Evolutionary conservation across 2,113 vertebrate species (phyloP).

Genomic region (Uropsilus gracilis): DNA sequence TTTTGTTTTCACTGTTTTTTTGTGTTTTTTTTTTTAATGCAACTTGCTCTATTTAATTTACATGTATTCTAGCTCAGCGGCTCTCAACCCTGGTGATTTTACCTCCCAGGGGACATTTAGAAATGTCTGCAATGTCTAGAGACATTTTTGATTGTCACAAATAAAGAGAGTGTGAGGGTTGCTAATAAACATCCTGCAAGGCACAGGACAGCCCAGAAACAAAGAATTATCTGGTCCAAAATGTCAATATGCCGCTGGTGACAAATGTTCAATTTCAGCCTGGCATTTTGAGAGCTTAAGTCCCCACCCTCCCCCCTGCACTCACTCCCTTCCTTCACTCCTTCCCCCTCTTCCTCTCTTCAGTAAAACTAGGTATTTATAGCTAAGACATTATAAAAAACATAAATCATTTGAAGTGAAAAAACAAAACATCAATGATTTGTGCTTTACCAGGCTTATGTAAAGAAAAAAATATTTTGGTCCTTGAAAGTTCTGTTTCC

Average conservation of each 20-base stretch:
- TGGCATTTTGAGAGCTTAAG: neutral
- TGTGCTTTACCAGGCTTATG: neutral
- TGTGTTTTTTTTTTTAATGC: neutral
- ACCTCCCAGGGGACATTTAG: neutral
- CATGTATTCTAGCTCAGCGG: neutral
- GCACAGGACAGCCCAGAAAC: neutral
- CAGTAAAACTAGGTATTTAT: neutral
- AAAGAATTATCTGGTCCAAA: neutral
- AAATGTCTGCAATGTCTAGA: neutral
- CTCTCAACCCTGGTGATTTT: neutral
- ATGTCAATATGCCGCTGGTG: accelerated
- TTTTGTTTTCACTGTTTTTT: slow-evolving; percentile 25
- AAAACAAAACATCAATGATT: neutral
- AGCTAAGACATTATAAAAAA: neutral
- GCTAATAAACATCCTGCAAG: neutral
- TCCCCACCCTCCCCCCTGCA: neutral
- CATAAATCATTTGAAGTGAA: neutral
- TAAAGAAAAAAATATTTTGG: neutral
- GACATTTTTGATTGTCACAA: neutral
- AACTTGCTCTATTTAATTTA: slow-evolving; percentile 24
- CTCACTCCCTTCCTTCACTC: neutral
- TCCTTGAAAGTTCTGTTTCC: neutral
- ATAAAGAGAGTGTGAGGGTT: neutral
- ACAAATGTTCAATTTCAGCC: neutral
- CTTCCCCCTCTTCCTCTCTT: neutral